Percentiles rank a stretch among this genome's conserved stretches.
phyloP scores from a whole-genome alignment of 2,113 vertebrate species.

The Brachyhypopomus occidentalis region DNA sequence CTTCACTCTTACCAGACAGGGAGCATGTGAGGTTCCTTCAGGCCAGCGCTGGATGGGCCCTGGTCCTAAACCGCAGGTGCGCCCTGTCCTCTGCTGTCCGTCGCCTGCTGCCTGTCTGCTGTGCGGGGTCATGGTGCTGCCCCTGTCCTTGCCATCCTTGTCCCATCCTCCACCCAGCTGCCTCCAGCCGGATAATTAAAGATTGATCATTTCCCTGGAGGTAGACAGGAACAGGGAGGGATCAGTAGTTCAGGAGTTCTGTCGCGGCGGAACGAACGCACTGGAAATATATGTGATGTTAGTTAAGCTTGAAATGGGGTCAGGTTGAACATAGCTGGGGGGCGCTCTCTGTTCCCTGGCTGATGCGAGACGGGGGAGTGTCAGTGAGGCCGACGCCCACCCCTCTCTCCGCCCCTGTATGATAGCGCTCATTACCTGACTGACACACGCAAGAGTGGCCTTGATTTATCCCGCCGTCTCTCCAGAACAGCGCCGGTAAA shows the following conservation, averaged over 20 bases:
- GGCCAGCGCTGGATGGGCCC: neutral
- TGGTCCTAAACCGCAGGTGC: neutral
- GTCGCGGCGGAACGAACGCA: slow-evolving; percentile 42
- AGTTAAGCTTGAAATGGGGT: slow-evolving; percentile 63
- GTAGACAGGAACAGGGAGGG: slow-evolving; percentile 44
- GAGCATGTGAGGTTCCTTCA: neutral
- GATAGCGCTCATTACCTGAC: slow-evolving; percentile 48
- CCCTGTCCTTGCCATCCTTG: slow-evolving; percentile 25
- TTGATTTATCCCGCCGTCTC: slow-evolving; percentile 48
- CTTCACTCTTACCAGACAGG: neutral
- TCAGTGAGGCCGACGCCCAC: slow-evolving; percentile 44
- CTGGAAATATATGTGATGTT: slow-evolving; percentile 58
- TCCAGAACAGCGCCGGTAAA: slow-evolving; percentile 21
- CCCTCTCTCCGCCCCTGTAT: slow-evolving; percentile 21
- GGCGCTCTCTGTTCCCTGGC: slow-evolving; percentile 15
- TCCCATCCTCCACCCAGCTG: slow-evolving; percentile 37
- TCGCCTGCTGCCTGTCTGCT: neutral
- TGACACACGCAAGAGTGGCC: slow-evolving; percentile 43
- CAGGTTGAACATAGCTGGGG: slow-evolving; percentile 53
- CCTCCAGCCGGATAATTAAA: slow-evolving; percentile 63
- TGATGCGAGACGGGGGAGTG: slow-evolving; percentile 51
- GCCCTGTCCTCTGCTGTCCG: too few species aligned
- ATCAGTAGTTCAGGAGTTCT: slow-evolving; percentile 51
- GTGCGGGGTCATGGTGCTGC: slow-evolving; percentile 23
- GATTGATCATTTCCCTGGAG: slow-evolving; percentile 61